Percentiles rank a stretch among this genome's conserved stretches.
phyloP scores from a whole-genome alignment of 2,113 vertebrate genomes.

The Oryzias curvinotus region DNA sequence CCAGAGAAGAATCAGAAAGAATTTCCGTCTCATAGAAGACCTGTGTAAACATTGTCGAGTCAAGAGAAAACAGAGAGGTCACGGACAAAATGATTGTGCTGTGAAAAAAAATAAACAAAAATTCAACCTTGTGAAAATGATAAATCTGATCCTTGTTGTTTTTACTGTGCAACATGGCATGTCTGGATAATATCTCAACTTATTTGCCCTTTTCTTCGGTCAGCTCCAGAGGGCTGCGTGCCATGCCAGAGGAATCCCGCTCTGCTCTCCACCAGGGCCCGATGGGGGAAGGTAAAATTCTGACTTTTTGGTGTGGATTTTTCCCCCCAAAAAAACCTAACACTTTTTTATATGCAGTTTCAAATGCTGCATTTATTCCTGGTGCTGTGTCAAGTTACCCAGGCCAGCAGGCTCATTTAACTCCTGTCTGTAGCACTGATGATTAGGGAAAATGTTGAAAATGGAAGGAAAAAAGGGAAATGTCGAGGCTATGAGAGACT shows the following conservation, averaged over 20 bases:
- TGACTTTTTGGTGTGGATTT: background rate
- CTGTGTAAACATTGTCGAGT: slow-evolving; percentile 29
- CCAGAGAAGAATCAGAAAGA: slow-evolving; percentile 68
- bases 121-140: background rate
- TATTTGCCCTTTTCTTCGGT: slow-evolving; percentile 42
- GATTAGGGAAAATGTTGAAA: slow-evolving; percentile 45
- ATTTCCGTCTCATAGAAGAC: slow-evolving; percentile 51
- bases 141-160: slow-evolving; percentile 1
- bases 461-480: slow-evolving; percentile 55
- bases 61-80: background rate
- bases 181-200: slow-evolving; percentile 19
- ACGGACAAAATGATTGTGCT: slow-evolving; percentile 7
- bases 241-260: slow-evolving; percentile 79
- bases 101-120: background rate
- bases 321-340: slow-evolving; percentile 4
- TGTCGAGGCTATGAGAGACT: slow-evolving; percentile 42
- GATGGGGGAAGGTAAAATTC: slow-evolving; percentile 81
- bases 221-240: slow-evolving; percentile 71
- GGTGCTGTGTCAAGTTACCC: slow-evolving; percentile 22
- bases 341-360: slow-evolving; percentile 17
- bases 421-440: slow-evolving; percentile 34
- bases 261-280: slow-evolving; percentile 67
- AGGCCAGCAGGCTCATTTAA: slow-evolving; percentile 18
- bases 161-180: slow-evolving; percentile 12
- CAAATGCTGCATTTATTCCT: slow-evolving; percentile 26